Evolutionary conservation across 2,797 vertebrate species (phyloP).

Genomic region (Anisognathus igniventris): DNA sequence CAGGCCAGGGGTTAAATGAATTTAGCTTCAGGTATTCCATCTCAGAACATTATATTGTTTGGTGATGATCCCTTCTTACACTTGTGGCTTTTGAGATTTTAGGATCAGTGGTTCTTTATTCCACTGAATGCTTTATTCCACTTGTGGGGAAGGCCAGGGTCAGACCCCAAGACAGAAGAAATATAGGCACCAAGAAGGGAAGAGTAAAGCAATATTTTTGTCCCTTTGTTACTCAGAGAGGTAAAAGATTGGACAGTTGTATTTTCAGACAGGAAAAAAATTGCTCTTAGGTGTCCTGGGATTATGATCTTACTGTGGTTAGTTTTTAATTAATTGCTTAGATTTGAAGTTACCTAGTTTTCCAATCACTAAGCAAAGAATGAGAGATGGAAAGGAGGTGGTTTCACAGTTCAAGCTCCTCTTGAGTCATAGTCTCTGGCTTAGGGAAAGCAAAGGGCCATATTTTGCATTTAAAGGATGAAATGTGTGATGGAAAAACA

Average conservation of each 20-base stretch:
- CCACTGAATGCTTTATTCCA: not conserved
- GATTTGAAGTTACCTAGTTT: constrained; percentile 4
- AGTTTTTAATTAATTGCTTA: not conserved
- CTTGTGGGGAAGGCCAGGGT: not conserved
- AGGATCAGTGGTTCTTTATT: not conserved
- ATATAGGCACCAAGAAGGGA: not conserved
- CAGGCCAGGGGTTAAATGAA: not conserved
- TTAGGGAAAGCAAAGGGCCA: not conserved
- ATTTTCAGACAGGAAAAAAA: not conserved
- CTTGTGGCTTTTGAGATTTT: not conserved
- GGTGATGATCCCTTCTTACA: not conserved
- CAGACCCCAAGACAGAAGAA: not conserved
- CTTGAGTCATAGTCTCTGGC: not conserved
- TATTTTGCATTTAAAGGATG: not conserved
- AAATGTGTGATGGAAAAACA: constrained; percentile 4
- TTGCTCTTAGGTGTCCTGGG: not conserved
- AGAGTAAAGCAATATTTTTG: not conserved
- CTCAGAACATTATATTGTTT: not conserved
- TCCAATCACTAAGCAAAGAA: constrained; percentile 9
- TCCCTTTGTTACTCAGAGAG: not conserved
- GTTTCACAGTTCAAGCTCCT: not conserved
- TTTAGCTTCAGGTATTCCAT: not conserved
- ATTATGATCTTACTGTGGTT: not conserved
- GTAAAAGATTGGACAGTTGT: not conserved
- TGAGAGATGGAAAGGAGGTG: not conserved